Evolutionary conservation across 2,113 vertebrate genomes (phyloP).

Genomic region (Chaetura pelagica): DNA sequence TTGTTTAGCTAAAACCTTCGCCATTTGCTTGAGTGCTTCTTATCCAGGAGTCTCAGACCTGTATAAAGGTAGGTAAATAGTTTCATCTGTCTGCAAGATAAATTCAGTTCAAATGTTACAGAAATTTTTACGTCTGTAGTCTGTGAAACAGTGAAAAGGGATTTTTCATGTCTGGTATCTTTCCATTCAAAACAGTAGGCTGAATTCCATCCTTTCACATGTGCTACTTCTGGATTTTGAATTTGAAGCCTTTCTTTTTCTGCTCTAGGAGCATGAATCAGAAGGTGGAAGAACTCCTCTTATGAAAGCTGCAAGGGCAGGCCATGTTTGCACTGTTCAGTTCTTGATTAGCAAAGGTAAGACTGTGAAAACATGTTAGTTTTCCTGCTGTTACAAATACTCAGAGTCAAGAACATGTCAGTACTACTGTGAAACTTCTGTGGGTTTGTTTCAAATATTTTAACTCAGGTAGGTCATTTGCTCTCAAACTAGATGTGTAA

Average conservation of each 20-base stretch:
- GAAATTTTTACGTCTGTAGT: background rate
- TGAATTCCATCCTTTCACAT: background rate
- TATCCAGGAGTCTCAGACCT: background rate
- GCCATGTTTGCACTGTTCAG: slow-evolving; percentile 98
- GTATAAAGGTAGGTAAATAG: background rate
- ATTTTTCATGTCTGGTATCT: background rate
- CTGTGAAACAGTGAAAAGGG: background rate
- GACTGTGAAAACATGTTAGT: background rate
- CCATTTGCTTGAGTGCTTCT: background rate
- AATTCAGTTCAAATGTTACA: fast-evolving
- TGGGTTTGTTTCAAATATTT: background rate
- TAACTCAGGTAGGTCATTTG: background rate
- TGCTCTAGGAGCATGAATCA: slow-evolving; percentile 92
- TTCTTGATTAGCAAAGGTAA: slow-evolving; percentile 99
- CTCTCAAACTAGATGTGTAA: background rate
- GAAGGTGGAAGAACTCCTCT: slow-evolving; percentile 97
- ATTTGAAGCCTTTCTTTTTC: background rate
- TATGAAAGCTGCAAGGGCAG: slow-evolving; percentile 98
- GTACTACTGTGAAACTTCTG: background rate
- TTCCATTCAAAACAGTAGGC: background rate
- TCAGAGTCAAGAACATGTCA: fast-evolving
- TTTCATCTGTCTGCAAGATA: background rate
- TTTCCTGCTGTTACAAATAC: background rate
- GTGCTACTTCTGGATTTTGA: background rate
- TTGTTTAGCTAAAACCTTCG: background rate